phyloP scores from a whole-genome alignment of 2,113 vertebrate genomes.

The Syrrhaptes paradoxus region DNA sequence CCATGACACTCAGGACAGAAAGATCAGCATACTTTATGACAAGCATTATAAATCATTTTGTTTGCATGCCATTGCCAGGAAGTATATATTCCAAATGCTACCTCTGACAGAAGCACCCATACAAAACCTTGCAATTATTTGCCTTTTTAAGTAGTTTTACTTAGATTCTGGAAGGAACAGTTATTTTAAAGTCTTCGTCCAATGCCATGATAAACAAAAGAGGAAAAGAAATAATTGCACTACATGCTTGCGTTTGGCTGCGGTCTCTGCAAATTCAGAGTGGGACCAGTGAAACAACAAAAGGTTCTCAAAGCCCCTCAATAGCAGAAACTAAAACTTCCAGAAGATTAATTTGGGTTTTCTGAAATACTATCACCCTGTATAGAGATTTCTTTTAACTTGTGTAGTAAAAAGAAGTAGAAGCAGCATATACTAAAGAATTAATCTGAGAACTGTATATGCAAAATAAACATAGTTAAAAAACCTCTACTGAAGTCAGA shows the following conservation, averaged over 20 bases:
- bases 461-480: not conserved
- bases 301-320: not conserved
- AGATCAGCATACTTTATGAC: not conserved
- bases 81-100: not conserved
- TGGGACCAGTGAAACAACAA: not conserved
- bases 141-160: not conserved
- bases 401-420: not conserved
- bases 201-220: not conserved
- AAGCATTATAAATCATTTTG: not conserved
- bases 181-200: not conserved
- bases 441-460: not conserved
- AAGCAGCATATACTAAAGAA: not conserved
- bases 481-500: not conserved
- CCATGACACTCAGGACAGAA: not conserved
- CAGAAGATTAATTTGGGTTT: not conserved
- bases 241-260: not conserved
- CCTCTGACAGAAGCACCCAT: not conserved
- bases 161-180: not conserved
- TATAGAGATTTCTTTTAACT: not conserved
- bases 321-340: not conserved
- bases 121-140: not conserved
- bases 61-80: not conserved
- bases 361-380: not conserved
- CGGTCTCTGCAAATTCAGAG: not conserved
- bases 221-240: not conserved